These are phyloP conservation scores for Ancistrus triradiatus DNA, from an alignment of 2,113 vertebrate genomes.

Conservation along the genomic window DNA sequence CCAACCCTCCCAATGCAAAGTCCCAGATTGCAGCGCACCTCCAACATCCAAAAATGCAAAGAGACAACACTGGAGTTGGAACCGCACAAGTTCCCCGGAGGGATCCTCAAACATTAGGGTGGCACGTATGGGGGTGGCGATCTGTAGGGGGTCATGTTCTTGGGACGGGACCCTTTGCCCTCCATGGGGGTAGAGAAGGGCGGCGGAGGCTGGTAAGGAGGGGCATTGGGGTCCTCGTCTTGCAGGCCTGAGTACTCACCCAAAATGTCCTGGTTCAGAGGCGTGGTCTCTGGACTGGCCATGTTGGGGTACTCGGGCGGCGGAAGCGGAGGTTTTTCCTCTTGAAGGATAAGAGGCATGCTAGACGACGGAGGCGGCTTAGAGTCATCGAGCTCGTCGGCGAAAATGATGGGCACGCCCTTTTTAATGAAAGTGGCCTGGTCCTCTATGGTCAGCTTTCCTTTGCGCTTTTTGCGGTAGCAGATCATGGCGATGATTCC, in stretches of 20 bases:
- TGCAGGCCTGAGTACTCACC: slow-evolving; percentile 90
- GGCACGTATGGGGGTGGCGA: slow-evolving; percentile 97
- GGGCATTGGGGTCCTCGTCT: slow-evolving; percentile 94
- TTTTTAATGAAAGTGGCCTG: slow-evolving; percentile 99
- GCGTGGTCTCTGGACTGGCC: slow-evolving; percentile 86
- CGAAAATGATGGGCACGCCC: slow-evolving; percentile 95
- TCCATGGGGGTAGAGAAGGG: slow-evolving; percentile 95
- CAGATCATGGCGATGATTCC: slow-evolving; percentile 97
- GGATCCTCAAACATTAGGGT: slow-evolving; percentile 75
- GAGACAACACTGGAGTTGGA: slow-evolving; percentile 73
- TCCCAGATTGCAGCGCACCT: slow-evolving; percentile 22
- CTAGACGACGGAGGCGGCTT: slow-evolving; percentile 95
- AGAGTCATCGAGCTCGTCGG: slow-evolving; percentile 91
- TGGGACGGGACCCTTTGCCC: slow-evolving; percentile 95
- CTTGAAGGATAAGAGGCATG: slow-evolving; percentile 94
- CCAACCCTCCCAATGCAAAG: slow-evolving; percentile 46
- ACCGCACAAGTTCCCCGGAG: slow-evolving; percentile 71
- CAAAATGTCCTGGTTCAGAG: slow-evolving; percentile 88
- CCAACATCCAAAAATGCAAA: slow-evolving; percentile 55
- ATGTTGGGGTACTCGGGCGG: slow-evolving; percentile 94
- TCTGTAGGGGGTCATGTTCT: slow-evolving; percentile 99
- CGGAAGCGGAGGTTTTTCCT: slow-evolving; percentile 95
- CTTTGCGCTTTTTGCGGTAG: slow-evolving; percentile 95
- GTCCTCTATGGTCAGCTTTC: slow-evolving; percentile 95
- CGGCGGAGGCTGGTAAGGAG: slow-evolving; percentile 93